phyloP scores from a whole-genome alignment of 2,888 invertebrate genomes.

The Spodoptera littoralis region DNA sequence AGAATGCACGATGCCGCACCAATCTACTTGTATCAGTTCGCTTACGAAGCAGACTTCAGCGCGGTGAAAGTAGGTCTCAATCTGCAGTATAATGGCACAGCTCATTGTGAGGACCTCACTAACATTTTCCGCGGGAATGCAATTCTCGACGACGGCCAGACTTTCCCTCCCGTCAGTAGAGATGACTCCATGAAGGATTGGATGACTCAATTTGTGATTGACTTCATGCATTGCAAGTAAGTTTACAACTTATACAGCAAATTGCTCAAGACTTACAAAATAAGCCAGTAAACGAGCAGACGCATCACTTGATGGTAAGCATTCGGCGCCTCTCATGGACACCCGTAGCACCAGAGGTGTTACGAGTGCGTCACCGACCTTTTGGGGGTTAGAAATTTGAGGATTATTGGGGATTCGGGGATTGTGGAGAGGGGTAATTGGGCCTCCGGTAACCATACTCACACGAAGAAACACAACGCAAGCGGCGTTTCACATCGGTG shows the following conservation, averaged over 20 bases:
- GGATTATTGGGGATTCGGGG: too few relatives aligned
- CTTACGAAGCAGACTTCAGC: conserved; percentile 77
- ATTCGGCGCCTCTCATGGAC: too few relatives aligned
- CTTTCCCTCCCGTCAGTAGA: conserved; percentile 26
- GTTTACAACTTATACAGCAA: not conserved
- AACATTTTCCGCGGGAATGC: conserved; percentile 73
- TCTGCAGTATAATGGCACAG: conserved; percentile 67
- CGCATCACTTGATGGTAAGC: too few relatives aligned
- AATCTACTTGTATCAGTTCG: conserved; percentile 81
- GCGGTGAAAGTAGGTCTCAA: conserved; percentile 67
- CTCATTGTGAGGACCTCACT: conserved; percentile 83
- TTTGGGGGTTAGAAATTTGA: too few relatives aligned
- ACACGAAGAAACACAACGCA: too few relatives aligned
- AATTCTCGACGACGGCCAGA: conserved; percentile 36
- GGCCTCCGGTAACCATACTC: too few relatives aligned
- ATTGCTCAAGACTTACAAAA: too few relatives aligned
- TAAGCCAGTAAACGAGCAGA: too few relatives aligned
- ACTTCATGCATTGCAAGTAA: conserved; percentile 52
- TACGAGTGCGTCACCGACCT: too few relatives aligned
- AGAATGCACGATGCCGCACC: conserved; percentile 61
- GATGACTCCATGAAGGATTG: conserved; percentile 56
- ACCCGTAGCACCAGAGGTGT: too few relatives aligned
- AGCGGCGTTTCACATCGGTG: too few relatives aligned
- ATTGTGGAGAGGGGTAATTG: too few relatives aligned
- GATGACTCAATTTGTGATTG: conserved; percentile 50